A percentile compares a stretch with the other conserved stretches of the same genome.
Evolutionary conservation across 2,113 vertebrate species (phyloP).

Genomic region (Panthera tigris): DNA sequence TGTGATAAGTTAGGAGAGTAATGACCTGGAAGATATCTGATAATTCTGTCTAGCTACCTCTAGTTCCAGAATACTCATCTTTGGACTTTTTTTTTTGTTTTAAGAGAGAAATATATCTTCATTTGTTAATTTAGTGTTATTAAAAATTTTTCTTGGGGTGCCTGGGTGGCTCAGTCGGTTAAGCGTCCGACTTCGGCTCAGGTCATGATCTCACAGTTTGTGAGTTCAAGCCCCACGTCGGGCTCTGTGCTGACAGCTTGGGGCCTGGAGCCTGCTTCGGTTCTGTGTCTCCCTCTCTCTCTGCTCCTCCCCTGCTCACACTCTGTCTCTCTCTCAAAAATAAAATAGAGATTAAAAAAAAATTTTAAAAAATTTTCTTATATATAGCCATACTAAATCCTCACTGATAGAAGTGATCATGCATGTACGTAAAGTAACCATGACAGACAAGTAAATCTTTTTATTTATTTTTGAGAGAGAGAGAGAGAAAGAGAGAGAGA

Average conservation of each 20-base stretch:
- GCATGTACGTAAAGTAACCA: not conserved
- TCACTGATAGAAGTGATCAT: not conserved
- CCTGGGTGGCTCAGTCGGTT: too few species aligned
- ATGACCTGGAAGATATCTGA: not conserved
- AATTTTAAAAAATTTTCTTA: not conserved
- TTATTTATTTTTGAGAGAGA: too few species aligned
- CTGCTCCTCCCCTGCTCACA: too few species aligned
- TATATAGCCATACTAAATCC: not conserved
- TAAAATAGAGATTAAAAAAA: too few species aligned
- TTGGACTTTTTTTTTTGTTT: not conserved
- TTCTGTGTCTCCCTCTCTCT: too few species aligned
- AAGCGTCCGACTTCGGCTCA: too few species aligned
- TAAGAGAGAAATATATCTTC: not conserved
- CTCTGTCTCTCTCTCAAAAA: too few species aligned
- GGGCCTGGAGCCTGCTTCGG: too few species aligned
- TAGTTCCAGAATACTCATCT: not conserved
- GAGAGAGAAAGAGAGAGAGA: too few species aligned
- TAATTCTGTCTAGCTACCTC: not conserved
- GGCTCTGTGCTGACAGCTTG: too few species aligned
- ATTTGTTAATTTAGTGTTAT: not conserved
- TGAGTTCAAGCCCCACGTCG: too few species aligned
- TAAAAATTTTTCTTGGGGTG: not conserved
- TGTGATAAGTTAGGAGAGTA: not conserved
- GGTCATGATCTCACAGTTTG: too few species aligned
- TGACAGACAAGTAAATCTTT: not conserved